Evolutionary conservation across 2,113 vertebrate genomes (phyloP).

Genomic region (Pterocles burchelli): DNA sequence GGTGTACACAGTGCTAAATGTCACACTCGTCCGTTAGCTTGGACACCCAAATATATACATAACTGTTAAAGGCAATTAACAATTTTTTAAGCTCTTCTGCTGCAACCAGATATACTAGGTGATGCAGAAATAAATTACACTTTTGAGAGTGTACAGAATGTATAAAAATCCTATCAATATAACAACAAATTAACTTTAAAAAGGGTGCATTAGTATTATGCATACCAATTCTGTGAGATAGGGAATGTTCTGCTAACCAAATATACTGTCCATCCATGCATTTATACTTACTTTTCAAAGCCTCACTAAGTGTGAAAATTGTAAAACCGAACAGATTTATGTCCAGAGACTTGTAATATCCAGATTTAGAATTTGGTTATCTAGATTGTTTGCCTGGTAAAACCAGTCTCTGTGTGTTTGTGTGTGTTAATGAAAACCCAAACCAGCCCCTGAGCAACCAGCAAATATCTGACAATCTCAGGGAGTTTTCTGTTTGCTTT

Average conservation of each 20-base stretch:
- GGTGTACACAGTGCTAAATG: neutral
- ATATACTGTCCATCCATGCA: neutral
- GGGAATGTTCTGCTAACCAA: neutral
- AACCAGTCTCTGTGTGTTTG: neutral
- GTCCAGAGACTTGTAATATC: neutral
- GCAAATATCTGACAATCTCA: neutral
- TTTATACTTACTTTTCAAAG: neutral
- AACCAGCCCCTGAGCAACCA: neutral
- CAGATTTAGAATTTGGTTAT: neutral
- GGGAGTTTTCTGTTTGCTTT: conserved; percentile 8
- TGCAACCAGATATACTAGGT: neutral
- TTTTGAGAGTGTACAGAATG: neutral
- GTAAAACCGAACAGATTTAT: neutral
- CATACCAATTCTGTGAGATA: neutral
- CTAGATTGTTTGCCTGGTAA: neutral
- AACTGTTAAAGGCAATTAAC: neutral
- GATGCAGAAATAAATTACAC: neutral
- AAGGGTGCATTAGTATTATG: neutral
- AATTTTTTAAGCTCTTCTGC: neutral
- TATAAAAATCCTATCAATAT: neutral
- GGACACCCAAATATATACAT: neutral
- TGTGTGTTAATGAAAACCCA: neutral
- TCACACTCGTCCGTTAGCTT: neutral
- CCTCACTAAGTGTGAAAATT: neutral
- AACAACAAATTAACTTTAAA: neutral